A percentile compares a stretch with the other conserved stretches of the same genome.
These are phyloP conservation scores for Sarcoramphus papa DNA, from an alignment of 2,797 vertebrate species.

Conservation along the genomic window DNA sequence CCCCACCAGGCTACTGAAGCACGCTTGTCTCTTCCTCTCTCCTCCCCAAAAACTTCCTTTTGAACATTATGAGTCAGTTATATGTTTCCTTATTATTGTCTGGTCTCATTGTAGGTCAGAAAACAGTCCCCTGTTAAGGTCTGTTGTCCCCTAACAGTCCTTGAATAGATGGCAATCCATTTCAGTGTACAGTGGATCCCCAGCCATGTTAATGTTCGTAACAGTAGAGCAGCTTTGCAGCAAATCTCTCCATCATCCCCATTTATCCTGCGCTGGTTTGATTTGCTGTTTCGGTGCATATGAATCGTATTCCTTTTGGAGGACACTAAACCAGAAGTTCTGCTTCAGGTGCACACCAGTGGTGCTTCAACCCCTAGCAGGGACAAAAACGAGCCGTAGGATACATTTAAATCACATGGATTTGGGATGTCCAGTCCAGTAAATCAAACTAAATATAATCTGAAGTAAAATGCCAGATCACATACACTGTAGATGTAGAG, in stretches of 20 bases:
- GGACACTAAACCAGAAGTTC: neutral
- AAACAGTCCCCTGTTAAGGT: neutral
- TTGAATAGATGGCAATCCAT: neutral
- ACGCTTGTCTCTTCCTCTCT: neutral
- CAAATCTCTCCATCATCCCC: neutral
- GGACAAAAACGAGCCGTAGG: neutral
- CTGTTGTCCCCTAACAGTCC: neutral
- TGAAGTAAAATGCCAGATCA: neutral
- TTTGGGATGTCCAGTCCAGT: neutral
- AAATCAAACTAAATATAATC: neutral
- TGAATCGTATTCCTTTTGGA: neutral
- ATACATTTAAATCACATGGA: neutral
- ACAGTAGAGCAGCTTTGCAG: neutral
- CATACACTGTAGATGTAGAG: neutral
- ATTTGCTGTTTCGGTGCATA: neutral
- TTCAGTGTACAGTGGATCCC: neutral
- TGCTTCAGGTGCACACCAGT: neutral
- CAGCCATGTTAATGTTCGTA: neutral
- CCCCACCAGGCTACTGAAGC: neutral
- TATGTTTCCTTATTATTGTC: neutral
- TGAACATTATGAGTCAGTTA: neutral
- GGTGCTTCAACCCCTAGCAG: neutral
- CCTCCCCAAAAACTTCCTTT: slow-evolving; percentile 42
- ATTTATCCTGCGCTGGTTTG: neutral
- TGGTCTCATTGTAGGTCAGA: neutral